Percentiles rank a stretch among this genome's conserved stretches.
Conservation (phyloP, 2,888 invertebrate genomes). For the Pediacus dermestoides region DNA sequence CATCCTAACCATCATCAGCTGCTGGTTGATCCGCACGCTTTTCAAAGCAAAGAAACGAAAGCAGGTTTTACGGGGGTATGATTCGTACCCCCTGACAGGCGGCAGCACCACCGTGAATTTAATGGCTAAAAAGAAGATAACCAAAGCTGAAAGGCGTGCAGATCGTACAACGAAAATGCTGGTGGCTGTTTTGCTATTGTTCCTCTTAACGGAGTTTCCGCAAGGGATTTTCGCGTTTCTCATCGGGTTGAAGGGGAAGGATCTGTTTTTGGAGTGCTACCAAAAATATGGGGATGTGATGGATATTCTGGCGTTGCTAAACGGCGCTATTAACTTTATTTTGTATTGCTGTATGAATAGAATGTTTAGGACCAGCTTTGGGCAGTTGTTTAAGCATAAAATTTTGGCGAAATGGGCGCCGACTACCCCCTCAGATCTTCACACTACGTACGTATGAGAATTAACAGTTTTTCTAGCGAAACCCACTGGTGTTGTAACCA, state of each 20-base stretch:
- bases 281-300: conserved; percentile 78
- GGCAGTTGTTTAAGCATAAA: conserved; percentile 66
- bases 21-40: conserved; percentile 68
- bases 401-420: conserved; percentile 58
- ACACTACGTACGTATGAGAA: conserved; percentile 63
- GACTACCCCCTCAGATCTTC: conserved; percentile 59
- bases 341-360: conserved; percentile 92
- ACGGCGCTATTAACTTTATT: conserved; percentile 90
- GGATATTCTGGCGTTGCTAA: conserved; percentile 85
- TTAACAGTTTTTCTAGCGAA: too few relatives aligned
- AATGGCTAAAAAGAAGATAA: conserved; percentile 26
- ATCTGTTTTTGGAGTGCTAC: conserved; percentile 79
- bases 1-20: conserved; percentile 69
- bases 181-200: conserved; percentile 79
- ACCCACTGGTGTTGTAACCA: too few relatives aligned
- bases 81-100: conserved; percentile 51
- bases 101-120: conserved; percentile 25
- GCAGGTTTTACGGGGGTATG: conserved; percentile 64
- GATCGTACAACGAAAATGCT: conserved; percentile 89
- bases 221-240: conserved; percentile 59
- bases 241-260: conserved; percentile 61
- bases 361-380: conserved; percentile 82
- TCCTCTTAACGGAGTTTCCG: conserved; percentile 86
- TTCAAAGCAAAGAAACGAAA: conserved; percentile 74
- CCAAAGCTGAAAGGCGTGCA: conserved; percentile 68